These are phyloP conservation scores for Hippasteria phrygiana DNA, from an alignment of 53 echinoderm and acorn worm genomes.

Conservation along the genomic window DNA sequence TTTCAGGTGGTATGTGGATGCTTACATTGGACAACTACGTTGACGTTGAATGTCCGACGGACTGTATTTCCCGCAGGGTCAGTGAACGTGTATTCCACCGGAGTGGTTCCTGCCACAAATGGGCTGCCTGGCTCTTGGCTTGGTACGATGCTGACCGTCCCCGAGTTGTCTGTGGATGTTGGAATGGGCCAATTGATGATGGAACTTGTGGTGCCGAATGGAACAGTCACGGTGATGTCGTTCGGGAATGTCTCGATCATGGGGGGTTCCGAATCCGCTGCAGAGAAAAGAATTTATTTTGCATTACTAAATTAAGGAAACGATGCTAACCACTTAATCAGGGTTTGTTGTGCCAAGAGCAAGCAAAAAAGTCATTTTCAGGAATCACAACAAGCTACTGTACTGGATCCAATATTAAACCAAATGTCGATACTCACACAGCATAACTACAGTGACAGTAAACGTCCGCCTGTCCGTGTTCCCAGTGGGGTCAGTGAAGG, in stretches of 20 bases:
- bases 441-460: constrained; percentile 6
- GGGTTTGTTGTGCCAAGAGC: no score
- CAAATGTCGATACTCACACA: constrained; percentile 19
- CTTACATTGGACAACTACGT: constrained; percentile 18
- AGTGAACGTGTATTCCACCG: constrained; percentile 53
- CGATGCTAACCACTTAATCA: no score
- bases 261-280: constrained; percentile 47
- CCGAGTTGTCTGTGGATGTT: constrained; percentile 58
- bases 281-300: background rate
- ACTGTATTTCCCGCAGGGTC: constrained; percentile 61
- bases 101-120: constrained; percentile 29
- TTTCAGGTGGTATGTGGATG: no score
- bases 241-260: constrained; percentile 50
- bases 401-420: no score
- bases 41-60: constrained; percentile 59
- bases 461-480: constrained; percentile 15
- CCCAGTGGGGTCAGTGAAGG: constrained; percentile 58
- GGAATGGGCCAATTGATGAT: constrained; percentile 55
- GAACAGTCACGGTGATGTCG: background rate
- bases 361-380: no score
- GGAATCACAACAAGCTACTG: no score
- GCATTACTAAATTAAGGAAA: no score
- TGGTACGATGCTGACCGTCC: background rate
- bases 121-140: constrained; percentile 12
- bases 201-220: constrained; percentile 35